Base-by-base conservation (phyloP, 2,113 vertebrate species). In the Origma solitaria region DNA sequence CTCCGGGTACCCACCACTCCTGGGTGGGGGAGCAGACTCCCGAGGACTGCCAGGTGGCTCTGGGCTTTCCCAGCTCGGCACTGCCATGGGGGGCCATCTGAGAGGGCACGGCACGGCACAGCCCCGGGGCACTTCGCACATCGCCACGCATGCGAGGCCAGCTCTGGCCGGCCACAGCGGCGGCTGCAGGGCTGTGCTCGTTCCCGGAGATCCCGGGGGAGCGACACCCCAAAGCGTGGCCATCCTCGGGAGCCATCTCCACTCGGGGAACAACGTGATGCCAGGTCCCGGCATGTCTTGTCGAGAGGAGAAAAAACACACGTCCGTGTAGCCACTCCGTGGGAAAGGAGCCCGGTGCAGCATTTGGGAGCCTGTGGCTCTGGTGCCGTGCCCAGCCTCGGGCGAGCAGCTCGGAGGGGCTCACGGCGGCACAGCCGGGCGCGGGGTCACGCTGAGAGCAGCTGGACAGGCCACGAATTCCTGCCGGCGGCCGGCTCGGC, bases 401-500 rank as follows among this genome's bases (percentile, higher is more conserved):
- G 85, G 51, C 79, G 31, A 2, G 65, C 86, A 31, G 73, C 70
- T 54, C 12, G 19, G 13, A 15, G 57, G 25, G 49, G 76, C 80
- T 79, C 70, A 5, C 6, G 49, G 71, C 27, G 5, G 62, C 53
- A 19, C 87, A 45, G 87, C 66, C 81, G 66, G 84, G 31, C 25
- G 44, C 4, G 58, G 80, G 87, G 76, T 83, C 92, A 64, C 10
- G 45, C 92, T 65, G 85, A 50, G 84, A 94, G 94, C 92, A 89
- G 94, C 94, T 53, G 81, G 90, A 95, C 37, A 25, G 81, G 77
- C 87, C 73, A 30, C 10, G 25, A 84, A 96, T 94, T 96, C 95
- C 94, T 87, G 95, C 68, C 69, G 15, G 84, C 68, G 9, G 81
- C 77, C 50, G 8, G 77, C 84, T 80, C 45, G n/a, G 84, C 72